Conservation (phyloP, 1,140 invertebrate species). For the Panagrolaimus sp. region DNA sequence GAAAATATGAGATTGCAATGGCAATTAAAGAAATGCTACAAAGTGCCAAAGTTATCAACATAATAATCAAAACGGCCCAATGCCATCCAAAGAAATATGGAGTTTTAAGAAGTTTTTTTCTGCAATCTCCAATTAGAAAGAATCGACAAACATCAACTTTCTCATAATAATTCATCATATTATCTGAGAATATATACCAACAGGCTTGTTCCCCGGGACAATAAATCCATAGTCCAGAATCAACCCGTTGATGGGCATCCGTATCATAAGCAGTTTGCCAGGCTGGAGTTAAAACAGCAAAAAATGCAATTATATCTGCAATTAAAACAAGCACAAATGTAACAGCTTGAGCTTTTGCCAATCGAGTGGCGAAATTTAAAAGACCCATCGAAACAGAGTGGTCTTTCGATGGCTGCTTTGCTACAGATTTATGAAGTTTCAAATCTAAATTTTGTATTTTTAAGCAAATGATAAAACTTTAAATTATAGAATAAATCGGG, state of each 20-base stretch:
- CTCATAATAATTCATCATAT: constrained; percentile 54
- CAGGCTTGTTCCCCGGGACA: constrained; percentile 53
- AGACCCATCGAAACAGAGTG: too few species aligned
- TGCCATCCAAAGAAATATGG: constrained; percentile 60
- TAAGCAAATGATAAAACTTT: too few species aligned
- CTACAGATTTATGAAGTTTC: too few species aligned
- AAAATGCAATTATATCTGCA: constrained; percentile 41
- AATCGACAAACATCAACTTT: constrained; percentile 57
- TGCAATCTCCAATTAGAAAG: constrained; percentile 54
- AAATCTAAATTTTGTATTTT: too few species aligned
- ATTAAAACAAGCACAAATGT: constrained; percentile 40
- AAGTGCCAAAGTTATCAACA: constrained; percentile 41
- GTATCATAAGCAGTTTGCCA: constrained; percentile 57
- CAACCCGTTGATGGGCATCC: constrained; percentile 44
- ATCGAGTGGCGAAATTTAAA: constrained; percentile 13
- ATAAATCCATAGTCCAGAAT: constrained; percentile 57
- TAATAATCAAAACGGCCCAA: constrained; percentile 56
- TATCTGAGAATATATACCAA: constrained; percentile 59
- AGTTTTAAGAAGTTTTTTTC: constrained; percentile 55
- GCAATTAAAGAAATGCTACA: constrained; percentile 30
- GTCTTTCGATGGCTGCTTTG: too few species aligned
- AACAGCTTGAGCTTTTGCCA: constrained; percentile 38
- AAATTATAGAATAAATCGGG: too few species aligned
- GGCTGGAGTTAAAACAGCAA: constrained; percentile 54
- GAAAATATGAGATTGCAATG: constrained; percentile 40